Conservation (phyloP, 1,140 invertebrate species). For the Lutraria rhynchaena region DNA sequence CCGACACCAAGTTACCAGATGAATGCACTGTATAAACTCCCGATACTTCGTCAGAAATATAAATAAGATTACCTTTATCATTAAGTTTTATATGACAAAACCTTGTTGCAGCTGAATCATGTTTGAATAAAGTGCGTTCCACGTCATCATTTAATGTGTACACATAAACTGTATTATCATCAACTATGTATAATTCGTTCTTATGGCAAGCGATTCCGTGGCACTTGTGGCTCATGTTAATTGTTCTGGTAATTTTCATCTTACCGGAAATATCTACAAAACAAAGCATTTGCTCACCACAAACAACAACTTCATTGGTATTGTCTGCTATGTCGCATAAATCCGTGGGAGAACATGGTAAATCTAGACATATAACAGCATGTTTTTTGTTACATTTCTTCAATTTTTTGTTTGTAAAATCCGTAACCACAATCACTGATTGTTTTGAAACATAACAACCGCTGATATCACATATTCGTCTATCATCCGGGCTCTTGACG, state of each 20-base stretch:
- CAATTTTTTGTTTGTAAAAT: slow-evolving; percentile 12
- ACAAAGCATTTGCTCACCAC: slow-evolving; percentile 1
- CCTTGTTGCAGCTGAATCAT: not conserved
- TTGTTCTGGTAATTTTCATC: slow-evolving; percentile 9
- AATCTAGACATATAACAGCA: not conserved
- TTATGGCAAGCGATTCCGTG: not conserved
- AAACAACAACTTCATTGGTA: not conserved
- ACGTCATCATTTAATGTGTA: not conserved
- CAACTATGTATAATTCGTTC: not conserved
- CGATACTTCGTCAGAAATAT: slow-evolving; percentile 10
- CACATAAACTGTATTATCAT: not conserved
- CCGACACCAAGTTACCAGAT: not conserved
- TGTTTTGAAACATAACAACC: slow-evolving; percentile 1
- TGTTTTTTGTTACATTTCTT: not conserved
- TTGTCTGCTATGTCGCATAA: not conserved
- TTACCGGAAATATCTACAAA: not conserved
- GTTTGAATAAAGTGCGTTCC: not conserved
- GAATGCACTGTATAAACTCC: not conserved
- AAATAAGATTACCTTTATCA: not conserved
- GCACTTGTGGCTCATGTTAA: not conserved
- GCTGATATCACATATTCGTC: slow-evolving; percentile 9
- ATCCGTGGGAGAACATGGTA: slow-evolving; percentile 5
- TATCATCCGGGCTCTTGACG: not conserved
- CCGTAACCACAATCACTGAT: not conserved
- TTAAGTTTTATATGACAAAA: slow-evolving; percentile 12